Percentiles rank a stretch among this genome's conserved stretches.
phyloP scores from a whole-genome alignment of 2,888 invertebrate genomes.

The Panzeria rudis region DNA sequence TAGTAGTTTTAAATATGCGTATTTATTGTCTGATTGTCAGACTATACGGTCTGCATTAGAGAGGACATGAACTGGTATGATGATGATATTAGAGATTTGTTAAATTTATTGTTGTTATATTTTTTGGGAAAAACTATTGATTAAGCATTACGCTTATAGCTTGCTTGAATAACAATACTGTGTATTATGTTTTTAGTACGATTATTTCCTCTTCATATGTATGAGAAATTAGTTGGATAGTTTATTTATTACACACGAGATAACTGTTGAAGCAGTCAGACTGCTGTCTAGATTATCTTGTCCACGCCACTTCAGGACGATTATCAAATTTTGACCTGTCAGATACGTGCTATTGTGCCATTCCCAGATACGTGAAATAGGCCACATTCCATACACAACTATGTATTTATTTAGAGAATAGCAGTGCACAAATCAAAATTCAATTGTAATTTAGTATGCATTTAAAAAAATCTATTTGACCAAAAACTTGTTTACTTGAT shows the following conservation, averaged over 20 bases:
- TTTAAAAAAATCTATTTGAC: too few relatives aligned
- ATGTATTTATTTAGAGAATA: too few relatives aligned
- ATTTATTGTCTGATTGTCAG: slow-evolving; percentile 19
- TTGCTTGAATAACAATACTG: neutral
- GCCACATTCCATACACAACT: too few relatives aligned
- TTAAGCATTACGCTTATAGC: neutral
- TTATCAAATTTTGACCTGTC: too few relatives aligned
- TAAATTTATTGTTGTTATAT: neutral
- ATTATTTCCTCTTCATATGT: neutral
- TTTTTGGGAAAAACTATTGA: neutral
- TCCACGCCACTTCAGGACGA: too few relatives aligned
- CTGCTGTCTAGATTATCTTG: too few relatives aligned
- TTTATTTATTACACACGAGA: neutral
- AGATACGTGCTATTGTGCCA: too few relatives aligned
- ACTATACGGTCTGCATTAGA: neutral
- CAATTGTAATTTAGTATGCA: too few relatives aligned
- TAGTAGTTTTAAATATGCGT: slow-evolving; percentile 46
- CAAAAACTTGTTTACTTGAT: too few relatives aligned
- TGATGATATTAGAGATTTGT: slow-evolving; percentile 8
- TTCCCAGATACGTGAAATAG: too few relatives aligned
- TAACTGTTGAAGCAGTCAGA: neutral
- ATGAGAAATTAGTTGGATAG: neutral
- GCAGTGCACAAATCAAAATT: too few relatives aligned
- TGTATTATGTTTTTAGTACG: neutral
- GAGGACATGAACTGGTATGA: slow-evolving; percentile 17